Evolutionary conservation across 2,888 invertebrate genomes (phyloP).

Genomic region (Trachelus iudaicus): DNA sequence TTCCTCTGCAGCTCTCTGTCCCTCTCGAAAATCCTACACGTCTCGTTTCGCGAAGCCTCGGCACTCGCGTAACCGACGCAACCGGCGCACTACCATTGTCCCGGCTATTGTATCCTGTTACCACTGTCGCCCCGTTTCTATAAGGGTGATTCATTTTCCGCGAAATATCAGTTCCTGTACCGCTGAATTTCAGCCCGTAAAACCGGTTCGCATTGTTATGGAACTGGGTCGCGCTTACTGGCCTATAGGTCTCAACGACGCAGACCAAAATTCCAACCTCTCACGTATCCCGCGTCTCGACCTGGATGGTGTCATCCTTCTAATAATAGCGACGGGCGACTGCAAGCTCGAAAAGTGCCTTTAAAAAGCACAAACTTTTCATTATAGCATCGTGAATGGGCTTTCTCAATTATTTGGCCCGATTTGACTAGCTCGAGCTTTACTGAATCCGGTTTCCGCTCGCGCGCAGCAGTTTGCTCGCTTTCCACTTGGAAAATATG

Average conservation of each 20-base stretch:
- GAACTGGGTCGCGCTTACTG: conserved; percentile 43
- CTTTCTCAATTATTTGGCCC: too few species aligned
- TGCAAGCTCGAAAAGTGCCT: too few species aligned
- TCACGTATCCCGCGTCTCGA: too few species aligned
- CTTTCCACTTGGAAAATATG: too few species aligned
- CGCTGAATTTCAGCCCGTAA: conserved; percentile 47
- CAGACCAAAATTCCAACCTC: too few species aligned
- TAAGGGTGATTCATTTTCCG: conserved; percentile 61
- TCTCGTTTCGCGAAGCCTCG: conserved; percentile 29
- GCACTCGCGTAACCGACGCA: conserved; percentile 11
- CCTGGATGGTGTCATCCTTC: too few species aligned
- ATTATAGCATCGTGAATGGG: too few species aligned
- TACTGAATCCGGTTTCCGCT: too few species aligned
- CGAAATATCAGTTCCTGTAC: conserved; percentile 62
- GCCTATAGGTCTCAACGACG: background rate
- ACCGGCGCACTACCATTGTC: conserved; percentile 47
- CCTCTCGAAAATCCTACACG: background rate
- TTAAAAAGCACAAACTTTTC: too few species aligned
- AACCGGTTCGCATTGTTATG: conserved; percentile 39
- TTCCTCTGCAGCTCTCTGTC: background rate
- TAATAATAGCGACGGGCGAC: too few species aligned
- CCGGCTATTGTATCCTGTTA: conserved; percentile 59
- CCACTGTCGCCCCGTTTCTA: conserved; percentile 55
- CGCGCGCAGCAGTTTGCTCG: too few species aligned
- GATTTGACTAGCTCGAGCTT: too few species aligned